Conservation (phyloP, 2,888 invertebrate species). For the Limenitis camilla region DNA sequence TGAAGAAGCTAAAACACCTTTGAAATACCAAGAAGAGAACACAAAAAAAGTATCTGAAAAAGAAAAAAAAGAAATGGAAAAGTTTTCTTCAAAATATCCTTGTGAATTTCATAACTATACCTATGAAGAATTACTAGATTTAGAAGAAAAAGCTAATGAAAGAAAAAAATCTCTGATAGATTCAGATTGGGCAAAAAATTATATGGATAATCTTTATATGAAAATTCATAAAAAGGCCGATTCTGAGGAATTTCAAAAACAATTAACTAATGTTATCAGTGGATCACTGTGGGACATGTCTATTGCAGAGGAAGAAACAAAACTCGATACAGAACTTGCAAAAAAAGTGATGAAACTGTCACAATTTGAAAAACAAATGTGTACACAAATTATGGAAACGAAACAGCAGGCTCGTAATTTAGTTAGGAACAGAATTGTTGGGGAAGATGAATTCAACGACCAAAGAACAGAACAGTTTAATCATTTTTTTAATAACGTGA, state of each 20-base stretch:
- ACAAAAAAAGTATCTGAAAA: constrained; percentile 30
- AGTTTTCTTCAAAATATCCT: constrained; percentile 47
- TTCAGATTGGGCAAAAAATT: constrained; percentile 61
- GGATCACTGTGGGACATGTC: constrained; percentile 70
- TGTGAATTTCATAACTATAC: constrained; percentile 55
- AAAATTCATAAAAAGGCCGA: constrained; percentile 56
- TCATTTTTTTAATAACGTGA: constrained; percentile 57
- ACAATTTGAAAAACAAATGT: constrained; percentile 78
- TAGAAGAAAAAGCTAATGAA: constrained; percentile 46
- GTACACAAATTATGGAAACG: constrained; percentile 76
- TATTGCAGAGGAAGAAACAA: constrained; percentile 65
- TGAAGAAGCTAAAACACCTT: constrained; percentile 40
- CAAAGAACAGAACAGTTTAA: constrained; percentile 67
- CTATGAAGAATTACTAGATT: constrained; percentile 50
- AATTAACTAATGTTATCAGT: constrained; percentile 65
- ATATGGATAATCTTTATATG: constrained; percentile 63
- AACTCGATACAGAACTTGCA: constrained; percentile 66
- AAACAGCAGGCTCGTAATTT: constrained; percentile 74
- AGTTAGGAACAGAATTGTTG: constrained; percentile 65
- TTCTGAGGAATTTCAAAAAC: constrained; percentile 63
- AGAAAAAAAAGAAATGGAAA: constrained; percentile 52
- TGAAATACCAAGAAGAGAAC: constrained; percentile 27
- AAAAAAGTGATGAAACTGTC: constrained; percentile 76
- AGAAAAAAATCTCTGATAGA: constrained; percentile 42
- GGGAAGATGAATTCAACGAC: constrained; percentile 65